These are phyloP conservation scores for Diadumene lineata DNA, from an alignment of 92 coral and sea anemone species.

Conservation along the genomic window DNA sequence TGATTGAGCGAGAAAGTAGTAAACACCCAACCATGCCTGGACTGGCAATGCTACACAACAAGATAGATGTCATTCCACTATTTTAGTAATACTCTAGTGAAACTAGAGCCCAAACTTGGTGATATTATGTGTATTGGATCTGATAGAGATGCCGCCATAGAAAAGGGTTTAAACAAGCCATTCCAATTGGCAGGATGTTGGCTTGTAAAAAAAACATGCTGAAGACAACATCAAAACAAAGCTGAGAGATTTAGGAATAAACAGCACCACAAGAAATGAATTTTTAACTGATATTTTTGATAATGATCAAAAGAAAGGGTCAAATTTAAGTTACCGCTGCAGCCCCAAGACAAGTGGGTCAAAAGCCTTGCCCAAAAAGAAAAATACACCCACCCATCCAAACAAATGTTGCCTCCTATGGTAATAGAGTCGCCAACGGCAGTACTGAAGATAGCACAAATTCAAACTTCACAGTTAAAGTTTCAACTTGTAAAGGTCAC, in stretches of 20 bases:
- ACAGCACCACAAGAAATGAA: not conserved
- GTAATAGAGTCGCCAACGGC: too few species aligned
- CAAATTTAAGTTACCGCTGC: too few species aligned
- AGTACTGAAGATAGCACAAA: too few species aligned
- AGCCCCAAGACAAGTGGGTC: too few species aligned
- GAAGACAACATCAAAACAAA: slow-evolving; percentile 31
- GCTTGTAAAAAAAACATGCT: slow-evolving; percentile 33
- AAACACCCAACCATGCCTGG: slow-evolving; percentile 43
- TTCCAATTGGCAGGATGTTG: slow-evolving; percentile 27
- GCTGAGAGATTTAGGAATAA: slow-evolving; percentile 6
- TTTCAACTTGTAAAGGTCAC: too few species aligned
- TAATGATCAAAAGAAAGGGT: slow-evolving; percentile 19
- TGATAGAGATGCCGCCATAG: slow-evolving; percentile 24
- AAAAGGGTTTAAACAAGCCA: slow-evolving; percentile 28
- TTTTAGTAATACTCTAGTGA: slow-evolving; percentile 41
- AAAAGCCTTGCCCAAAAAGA: too few species aligned
- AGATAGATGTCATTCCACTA: slow-evolving; percentile 44
- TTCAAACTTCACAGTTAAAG: too few species aligned
- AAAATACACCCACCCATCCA: too few species aligned
- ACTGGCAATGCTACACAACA: slow-evolving; percentile 48
- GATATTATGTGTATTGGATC: slow-evolving; percentile 37
- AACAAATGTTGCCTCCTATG: too few species aligned
- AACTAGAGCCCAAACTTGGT: slow-evolving; percentile 1
- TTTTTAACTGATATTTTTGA: slow-evolving; percentile 31
- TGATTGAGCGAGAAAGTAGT: slow-evolving; percentile 27